These are phyloP conservation scores for Scopus umbretta DNA, from an alignment of 2,113 vertebrate genomes.

Conservation along the genomic window DNA sequence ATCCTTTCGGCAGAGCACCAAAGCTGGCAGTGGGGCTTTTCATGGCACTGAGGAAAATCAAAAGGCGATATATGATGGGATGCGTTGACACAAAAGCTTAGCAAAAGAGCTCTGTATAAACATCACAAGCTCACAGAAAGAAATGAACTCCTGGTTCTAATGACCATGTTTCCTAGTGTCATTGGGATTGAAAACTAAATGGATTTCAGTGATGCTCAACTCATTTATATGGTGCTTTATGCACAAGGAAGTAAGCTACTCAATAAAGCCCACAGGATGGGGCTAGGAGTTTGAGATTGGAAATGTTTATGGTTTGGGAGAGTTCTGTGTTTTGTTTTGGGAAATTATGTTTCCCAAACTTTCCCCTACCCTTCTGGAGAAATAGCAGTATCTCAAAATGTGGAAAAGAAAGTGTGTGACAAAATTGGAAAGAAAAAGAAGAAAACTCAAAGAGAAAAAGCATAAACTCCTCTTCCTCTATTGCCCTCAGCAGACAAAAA, in stretches of 20 bases:
- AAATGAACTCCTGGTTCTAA: not conserved
- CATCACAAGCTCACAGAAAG: not conserved
- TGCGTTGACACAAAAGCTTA: not conserved
- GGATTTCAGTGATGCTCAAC: not conserved
- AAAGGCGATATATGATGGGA: rapidly evolving
- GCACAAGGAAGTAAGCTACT: not conserved
- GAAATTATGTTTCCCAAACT: not conserved
- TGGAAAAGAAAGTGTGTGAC: not conserved
- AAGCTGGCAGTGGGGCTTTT: not conserved
- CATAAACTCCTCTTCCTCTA: not conserved
- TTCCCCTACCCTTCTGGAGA: not conserved
- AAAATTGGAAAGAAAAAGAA: not conserved
- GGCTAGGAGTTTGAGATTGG: not conserved
- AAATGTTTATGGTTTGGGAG: not conserved
- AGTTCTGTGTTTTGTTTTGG: too few relatives aligned
- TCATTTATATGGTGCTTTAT: not conserved
- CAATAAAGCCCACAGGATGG: not conserved
- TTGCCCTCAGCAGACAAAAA: not conserved
- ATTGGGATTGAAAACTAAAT: not conserved
- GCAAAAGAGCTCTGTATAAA: not conserved
- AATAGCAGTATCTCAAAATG: not conserved
- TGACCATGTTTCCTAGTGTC: not conserved
- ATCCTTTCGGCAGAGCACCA: not conserved
- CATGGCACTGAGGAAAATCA: not conserved
- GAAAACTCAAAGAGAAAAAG: not conserved